Conservation (phyloP, 1,140 invertebrate genomes). For the Batillaria attramentaria region DNA sequence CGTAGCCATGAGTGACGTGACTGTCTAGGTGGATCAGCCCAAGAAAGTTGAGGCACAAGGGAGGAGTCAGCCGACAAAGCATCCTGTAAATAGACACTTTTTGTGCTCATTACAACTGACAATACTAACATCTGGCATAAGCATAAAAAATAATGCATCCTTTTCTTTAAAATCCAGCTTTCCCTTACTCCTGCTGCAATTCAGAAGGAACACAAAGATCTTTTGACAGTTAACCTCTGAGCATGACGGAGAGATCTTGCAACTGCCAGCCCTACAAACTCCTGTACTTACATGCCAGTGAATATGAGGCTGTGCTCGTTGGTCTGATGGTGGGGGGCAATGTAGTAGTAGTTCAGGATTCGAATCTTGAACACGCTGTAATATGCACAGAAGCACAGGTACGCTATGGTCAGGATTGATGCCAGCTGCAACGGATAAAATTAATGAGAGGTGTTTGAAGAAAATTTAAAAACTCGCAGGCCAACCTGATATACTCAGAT, state of each 20-base stretch:
- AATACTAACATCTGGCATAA: background rate
- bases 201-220: background rate
- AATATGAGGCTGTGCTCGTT: constrained; percentile 99
- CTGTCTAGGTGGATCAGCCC: constrained; percentile 98
- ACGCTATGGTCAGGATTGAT: constrained; percentile 91
- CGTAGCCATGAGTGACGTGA: constrained; percentile 88
- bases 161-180: no score
- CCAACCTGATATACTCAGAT: no score
- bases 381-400: constrained; percentile 97
- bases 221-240: background rate
- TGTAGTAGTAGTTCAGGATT: constrained; percentile 96
- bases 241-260: background rate
- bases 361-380: constrained; percentile 97
- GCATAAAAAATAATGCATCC: no score
- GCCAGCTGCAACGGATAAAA: constrained; percentile 78
- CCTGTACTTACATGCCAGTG: constrained; percentile 84
- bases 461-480: no score
- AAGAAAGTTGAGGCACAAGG: constrained; percentile 98
- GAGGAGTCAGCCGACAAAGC: constrained; percentile 96
- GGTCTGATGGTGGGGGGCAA: constrained; percentile 97
- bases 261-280: background rate
- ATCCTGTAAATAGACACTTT: constrained; percentile 83
- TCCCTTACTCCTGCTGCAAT: no score
- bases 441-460: background rate
- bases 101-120: no score